These are phyloP conservation scores for Agonopterix arenella DNA, from an alignment of 2,888 invertebrate species.

Conservation along the genomic window DNA sequence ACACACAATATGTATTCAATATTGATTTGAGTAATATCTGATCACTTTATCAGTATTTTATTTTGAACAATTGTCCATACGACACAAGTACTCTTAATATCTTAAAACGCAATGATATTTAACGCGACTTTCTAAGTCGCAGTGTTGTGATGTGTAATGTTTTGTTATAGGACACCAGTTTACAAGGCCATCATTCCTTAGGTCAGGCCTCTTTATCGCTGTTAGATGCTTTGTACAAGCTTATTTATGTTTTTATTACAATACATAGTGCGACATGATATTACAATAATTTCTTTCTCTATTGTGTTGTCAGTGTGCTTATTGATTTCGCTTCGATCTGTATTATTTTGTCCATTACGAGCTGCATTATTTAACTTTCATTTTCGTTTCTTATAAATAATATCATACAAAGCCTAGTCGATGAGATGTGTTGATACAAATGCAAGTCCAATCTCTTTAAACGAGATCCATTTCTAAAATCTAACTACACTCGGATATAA, in stretches of 20 bases:
- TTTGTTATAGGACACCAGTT: slow-evolving; percentile 75
- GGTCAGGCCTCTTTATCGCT: slow-evolving; percentile 58
- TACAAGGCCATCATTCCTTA: slow-evolving; percentile 71
- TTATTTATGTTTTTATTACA: slow-evolving; percentile 33
- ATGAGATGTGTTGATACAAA: background rate
- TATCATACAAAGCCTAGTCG: slow-evolving; percentile 2
- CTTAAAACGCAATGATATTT: background rate
- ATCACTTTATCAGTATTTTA: too few relatives aligned
- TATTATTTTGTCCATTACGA: slow-evolving; percentile 20
- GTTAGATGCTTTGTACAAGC: slow-evolving; percentile 49
- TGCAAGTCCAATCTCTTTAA: slow-evolving; percentile 2
- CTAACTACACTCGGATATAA: too few relatives aligned
- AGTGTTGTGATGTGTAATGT: slow-evolving; percentile 29
- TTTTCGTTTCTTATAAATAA: slow-evolving; percentile 13
- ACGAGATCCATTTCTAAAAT: too few relatives aligned
- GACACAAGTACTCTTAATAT: background rate
- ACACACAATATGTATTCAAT: too few relatives aligned
- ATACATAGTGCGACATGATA: slow-evolving; percentile 56
- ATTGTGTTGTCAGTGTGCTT: slow-evolving; percentile 48
- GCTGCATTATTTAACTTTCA: slow-evolving; percentile 16
- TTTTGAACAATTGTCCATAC: too few relatives aligned
- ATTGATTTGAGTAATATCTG: too few relatives aligned
- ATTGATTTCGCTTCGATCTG: slow-evolving; percentile 27
- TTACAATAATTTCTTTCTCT: slow-evolving; percentile 20
- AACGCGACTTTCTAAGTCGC: slow-evolving; percentile 2